phyloP scores from a whole-genome alignment of 1,140 invertebrate species.

The Caenorhabditis tropicalis region DNA sequence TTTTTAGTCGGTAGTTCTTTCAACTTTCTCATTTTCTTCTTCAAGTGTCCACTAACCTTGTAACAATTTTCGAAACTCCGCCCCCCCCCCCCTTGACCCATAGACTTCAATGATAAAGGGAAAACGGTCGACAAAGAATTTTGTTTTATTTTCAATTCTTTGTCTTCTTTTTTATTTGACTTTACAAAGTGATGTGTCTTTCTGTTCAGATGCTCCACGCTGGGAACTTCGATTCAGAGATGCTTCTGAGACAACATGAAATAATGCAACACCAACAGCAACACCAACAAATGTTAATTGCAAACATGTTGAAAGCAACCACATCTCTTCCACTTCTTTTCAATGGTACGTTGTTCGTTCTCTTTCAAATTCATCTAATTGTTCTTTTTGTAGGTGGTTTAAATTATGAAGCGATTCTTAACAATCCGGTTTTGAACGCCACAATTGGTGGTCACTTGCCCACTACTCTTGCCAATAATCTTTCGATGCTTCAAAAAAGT shows the following conservation, averaged over 20 bases:
- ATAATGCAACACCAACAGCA: constrained; percentile 41
- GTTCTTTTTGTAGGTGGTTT: not conserved
- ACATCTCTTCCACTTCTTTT: constrained; percentile 22
- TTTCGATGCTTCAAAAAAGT: constrained; percentile 42
- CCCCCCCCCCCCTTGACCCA: constrained; percentile 26
- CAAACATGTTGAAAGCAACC: constrained; percentile 9
- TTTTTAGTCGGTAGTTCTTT: not conserved
- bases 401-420: constrained; percentile 40
- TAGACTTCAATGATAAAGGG: not conserved
- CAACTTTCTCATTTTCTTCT: not conserved
- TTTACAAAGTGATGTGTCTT: not conserved
- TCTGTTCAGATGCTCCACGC: constrained; percentile 40
- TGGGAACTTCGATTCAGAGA: constrained; percentile 43
- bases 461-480: not conserved
- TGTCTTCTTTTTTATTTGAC: not conserved
- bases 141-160: constrained; percentile 1
- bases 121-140: not conserved
- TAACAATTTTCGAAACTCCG: constrained; percentile 18
- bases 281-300: constrained; percentile 34
- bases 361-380: not conserved
- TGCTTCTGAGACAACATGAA: constrained; percentile 42
- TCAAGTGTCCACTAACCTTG: constrained; percentile 11
- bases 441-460: constrained; percentile 15
- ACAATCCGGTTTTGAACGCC: constrained; percentile 36
- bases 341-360: not conserved